phyloP scores from a whole-genome alignment of 1,140 invertebrate species.

The Goniozus legneri region DNA sequence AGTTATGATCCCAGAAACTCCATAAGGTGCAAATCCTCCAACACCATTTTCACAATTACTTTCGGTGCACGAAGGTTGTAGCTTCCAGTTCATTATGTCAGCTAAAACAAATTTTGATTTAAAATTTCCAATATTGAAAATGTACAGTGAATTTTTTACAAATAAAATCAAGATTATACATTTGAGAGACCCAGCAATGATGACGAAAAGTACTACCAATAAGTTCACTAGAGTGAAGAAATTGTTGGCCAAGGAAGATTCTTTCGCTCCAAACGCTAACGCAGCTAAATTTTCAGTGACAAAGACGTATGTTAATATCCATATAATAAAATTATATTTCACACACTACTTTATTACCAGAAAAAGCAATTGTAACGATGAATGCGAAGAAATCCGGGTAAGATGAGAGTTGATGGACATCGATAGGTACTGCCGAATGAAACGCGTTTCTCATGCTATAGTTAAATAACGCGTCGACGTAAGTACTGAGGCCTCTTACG shows the following conservation, averaged over 20 bases:
- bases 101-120: too few species aligned
- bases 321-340: background rate
- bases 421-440: conserved; percentile 56
- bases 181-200: conserved; percentile 68
- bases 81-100: conserved; percentile 66
- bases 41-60: conserved; percentile 53
- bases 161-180: too few species aligned
- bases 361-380: conserved; percentile 57
- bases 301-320: background rate
- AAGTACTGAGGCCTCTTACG: conserved; percentile 69
- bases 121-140: too few species aligned
- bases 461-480: conserved; percentile 67
- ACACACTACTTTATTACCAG: conserved; percentile 54
- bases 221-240: conserved; percentile 73
- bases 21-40: conserved; percentile 82
- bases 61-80: conserved; percentile 54
- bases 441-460: conserved; percentile 63
- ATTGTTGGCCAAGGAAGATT: conserved; percentile 73
- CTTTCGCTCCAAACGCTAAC: conserved; percentile 69
- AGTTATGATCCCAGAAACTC: conserved; percentile 71
- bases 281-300: conserved; percentile 35
- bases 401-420: conserved; percentile 56
- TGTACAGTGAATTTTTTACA: too few species aligned
- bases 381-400: conserved; percentile 71
- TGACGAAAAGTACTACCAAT: conserved; percentile 66